A percentile compares a stretch with the other conserved stretches of the same genome.
Evolutionary conservation across 2,888 invertebrate species (phyloP).

Genomic region (Rhamphomyia laevipes): DNA sequence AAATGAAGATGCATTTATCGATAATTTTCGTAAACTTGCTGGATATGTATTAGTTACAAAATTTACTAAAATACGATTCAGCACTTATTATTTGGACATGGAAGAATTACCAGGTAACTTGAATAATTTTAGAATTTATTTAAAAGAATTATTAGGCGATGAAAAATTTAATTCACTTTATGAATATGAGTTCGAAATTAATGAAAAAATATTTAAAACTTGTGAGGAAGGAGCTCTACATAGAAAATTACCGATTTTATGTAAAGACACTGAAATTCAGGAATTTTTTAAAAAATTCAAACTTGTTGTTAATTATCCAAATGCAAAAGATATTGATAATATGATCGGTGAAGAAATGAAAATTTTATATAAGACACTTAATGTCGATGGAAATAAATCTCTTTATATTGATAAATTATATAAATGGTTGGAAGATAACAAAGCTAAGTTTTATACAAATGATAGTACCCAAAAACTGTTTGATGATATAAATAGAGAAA

Average conservation of each 20-base stretch:
- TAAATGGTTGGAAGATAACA: not conserved
- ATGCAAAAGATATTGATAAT: no score
- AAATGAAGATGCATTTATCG: not conserved
- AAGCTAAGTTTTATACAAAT: not conserved
- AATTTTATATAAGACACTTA: not conserved
- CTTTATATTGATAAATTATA: not conserved
- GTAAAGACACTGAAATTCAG: not conserved
- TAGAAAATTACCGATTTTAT: not conserved
- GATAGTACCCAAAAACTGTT: conserved; percentile 1
- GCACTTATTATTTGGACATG: not conserved
- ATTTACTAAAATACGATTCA: not conserved
- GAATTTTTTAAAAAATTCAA: conserved; percentile 1
- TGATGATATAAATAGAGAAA: not conserved
- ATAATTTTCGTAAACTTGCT: not conserved
- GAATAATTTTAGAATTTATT: not conserved
- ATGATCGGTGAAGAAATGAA: no score
- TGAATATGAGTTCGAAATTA: no score
- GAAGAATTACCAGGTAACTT: not conserved
- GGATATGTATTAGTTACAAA: conserved; percentile 1
- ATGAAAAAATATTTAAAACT: no score
- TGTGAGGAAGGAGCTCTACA: no score
- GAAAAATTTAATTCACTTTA: no score
- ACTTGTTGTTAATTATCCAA: conserved; percentile 1
- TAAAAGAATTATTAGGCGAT: no score
- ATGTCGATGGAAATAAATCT: not conserved